phyloP scores from a whole-genome alignment of 2,113 vertebrate species.

The Ornithorhynchus anatinus region DNA sequence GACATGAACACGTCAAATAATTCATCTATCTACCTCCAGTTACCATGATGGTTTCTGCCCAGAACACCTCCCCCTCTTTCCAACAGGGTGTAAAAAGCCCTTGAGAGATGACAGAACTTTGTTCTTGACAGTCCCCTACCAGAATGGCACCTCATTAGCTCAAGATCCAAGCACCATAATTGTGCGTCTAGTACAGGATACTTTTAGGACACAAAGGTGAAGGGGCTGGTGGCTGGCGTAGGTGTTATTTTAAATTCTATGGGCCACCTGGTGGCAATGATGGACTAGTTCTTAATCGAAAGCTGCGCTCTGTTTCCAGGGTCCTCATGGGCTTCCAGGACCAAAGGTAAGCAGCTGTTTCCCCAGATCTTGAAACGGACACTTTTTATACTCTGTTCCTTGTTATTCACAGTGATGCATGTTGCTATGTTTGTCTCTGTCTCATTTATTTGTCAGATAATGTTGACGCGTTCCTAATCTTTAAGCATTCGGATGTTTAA shows the following conservation, averaged over 20 bases:
- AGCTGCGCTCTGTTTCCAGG: conserved; percentile 77
- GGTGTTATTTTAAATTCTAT: not conserved
- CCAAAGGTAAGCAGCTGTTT: conserved; percentile 84
- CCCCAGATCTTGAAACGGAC: not conserved
- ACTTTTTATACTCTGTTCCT: conserved; percentile 48
- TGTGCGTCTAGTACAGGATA: too few species aligned
- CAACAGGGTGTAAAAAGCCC: too few species aligned
- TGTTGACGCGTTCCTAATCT: conserved; percentile 75
- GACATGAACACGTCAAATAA: too few species aligned
- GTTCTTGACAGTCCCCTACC: too few species aligned
- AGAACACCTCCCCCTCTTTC: too few species aligned
- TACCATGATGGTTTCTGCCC: too few species aligned
- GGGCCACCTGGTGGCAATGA: conserved; percentile 15
- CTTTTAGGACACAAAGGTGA: too few species aligned
- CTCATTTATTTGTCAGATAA: conserved; percentile 52
- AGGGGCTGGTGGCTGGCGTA: too few species aligned
- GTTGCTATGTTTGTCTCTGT: conserved; percentile 56
- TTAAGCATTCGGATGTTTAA: conserved; percentile 70
- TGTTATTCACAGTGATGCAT: conserved; percentile 60
- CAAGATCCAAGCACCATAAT: too few species aligned
- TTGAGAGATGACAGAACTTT: too few species aligned
- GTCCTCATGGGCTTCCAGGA: conserved; percentile 94
- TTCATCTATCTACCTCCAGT: too few species aligned
- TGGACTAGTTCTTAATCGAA: conserved; percentile 35
- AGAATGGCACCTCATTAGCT: too few species aligned